A percentile compares a stretch with the other conserved stretches of the same genome.
Evolutionary conservation across 2,797 vertebrate species (phyloP).

Genomic region (Enteromius trimaculatus): DNA sequence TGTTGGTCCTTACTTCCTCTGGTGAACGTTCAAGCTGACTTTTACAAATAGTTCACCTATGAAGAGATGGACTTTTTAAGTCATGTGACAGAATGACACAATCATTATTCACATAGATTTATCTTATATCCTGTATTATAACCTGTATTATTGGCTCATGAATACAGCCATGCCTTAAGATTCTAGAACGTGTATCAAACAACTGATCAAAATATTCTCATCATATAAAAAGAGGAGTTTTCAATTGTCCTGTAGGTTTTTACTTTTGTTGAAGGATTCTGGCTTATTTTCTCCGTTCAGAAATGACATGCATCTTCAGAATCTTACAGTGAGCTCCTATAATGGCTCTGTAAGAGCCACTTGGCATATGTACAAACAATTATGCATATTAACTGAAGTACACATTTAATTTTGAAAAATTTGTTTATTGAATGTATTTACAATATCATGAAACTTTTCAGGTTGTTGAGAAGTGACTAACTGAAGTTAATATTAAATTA

Average conservation of each 20-base stretch:
- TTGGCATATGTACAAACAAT: constrained; percentile 41
- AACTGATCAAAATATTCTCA: constrained; percentile 20
- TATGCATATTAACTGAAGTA: constrained; percentile 47
- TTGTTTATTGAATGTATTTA: constrained; percentile 63
- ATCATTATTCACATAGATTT: constrained; percentile 27
- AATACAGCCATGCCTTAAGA: constrained; percentile 36
- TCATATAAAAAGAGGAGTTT: not conserved
- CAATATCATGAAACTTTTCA: constrained; percentile 66
- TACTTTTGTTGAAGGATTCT: not conserved
- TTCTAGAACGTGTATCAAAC: constrained; percentile 46
- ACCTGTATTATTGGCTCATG: constrained; percentile 32
- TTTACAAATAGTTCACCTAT: constrained; percentile 32
- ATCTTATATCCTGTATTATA: constrained; percentile 42
- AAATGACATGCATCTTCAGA: not conserved
- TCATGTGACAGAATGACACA: constrained; percentile 13
- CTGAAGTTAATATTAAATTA: constrained; percentile 75
- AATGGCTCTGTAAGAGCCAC: constrained; percentile 15
- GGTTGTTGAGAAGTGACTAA: constrained; percentile 65
- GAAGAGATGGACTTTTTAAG: constrained; percentile 43
- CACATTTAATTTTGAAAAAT: constrained; percentile 53
- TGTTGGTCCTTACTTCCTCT: constrained; percentile 35
- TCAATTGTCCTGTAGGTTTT: constrained; percentile 1
- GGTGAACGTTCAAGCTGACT: constrained; percentile 37
- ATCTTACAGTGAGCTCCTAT: not conserved
- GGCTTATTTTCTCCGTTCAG: not conserved